A percentile compares a stretch with the other conserved stretches of the same genome.
phyloP scores from a whole-genome alignment of 2,888 invertebrate species.

The Drosophila nigritarsus region DNA sequence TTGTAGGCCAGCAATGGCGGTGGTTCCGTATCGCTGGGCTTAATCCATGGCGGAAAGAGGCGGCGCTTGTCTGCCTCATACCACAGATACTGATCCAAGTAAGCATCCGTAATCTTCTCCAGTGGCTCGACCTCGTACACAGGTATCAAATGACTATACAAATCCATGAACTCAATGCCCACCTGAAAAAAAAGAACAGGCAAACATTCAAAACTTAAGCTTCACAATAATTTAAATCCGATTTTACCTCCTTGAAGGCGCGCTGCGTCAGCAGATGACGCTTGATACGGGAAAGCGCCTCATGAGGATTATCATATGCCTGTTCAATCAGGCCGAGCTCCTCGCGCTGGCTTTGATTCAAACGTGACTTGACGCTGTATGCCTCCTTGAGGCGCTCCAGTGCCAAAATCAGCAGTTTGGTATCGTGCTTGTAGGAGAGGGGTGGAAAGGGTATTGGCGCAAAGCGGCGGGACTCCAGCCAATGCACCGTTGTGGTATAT shows the following conservation, averaged over 20 bases:
- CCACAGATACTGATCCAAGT: slow-evolving; percentile 99
- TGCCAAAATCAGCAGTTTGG: slow-evolving; percentile 98
- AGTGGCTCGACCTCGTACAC: slow-evolving; percentile 99
- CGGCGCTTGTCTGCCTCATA: slow-evolving; percentile 99
- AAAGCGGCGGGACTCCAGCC: slow-evolving; percentile 99
- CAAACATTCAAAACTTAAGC: background rate
- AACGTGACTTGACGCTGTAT: slow-evolving; percentile 97
- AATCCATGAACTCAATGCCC: slow-evolving; percentile 99
- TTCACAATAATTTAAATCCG: background rate
- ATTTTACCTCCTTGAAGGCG: slow-evolving; percentile 95
- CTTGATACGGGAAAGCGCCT: slow-evolving; percentile 99
- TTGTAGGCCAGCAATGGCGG: slow-evolving; percentile 97
- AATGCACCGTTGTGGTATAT: slow-evolving; percentile 99
- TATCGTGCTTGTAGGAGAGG: slow-evolving; percentile 99
- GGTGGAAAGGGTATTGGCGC: slow-evolving; percentile 99
- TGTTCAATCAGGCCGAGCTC: slow-evolving; percentile 99
- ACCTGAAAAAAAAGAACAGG: slow-evolving; percentile 86
- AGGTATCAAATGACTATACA: slow-evolving; percentile 99
- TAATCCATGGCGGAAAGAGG: slow-evolving; percentile 99
- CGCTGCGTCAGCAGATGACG: slow-evolving; percentile 99
- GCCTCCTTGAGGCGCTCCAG: slow-evolving; percentile 98
- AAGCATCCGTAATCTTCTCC: slow-evolving; percentile 99
- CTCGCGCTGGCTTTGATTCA: slow-evolving; percentile 99
- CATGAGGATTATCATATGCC: slow-evolving; percentile 99
- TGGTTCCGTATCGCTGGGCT: slow-evolving; percentile 99